phyloP scores from a whole-genome alignment of 1,140 invertebrate species.

The Heliconius himera region DNA sequence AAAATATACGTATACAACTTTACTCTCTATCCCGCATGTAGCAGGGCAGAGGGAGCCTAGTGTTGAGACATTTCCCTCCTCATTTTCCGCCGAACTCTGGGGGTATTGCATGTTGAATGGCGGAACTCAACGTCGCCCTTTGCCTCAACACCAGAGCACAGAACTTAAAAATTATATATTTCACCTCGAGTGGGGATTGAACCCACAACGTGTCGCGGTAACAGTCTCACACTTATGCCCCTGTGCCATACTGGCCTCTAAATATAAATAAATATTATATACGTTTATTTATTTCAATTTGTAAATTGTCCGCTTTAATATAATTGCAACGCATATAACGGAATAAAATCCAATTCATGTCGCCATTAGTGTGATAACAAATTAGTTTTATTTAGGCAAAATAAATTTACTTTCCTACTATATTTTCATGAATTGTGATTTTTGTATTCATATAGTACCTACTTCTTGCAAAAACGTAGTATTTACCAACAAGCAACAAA shows the following conservation, averaged over 20 bases:
- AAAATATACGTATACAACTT: too few relatives aligned
- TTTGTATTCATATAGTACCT: not conserved
- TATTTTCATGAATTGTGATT: not conserved
- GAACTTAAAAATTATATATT: not conserved
- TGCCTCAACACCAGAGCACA: not conserved
- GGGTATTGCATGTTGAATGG: not conserved
- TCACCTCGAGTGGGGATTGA: not conserved
- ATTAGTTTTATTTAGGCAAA: not conserved
- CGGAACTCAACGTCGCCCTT: not conserved
- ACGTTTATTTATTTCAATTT: not conserved
- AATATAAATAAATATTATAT: not conserved
- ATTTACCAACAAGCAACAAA: too few relatives aligned
- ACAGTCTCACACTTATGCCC: not conserved
- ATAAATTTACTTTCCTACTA: not conserved
- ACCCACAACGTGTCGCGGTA: not conserved
- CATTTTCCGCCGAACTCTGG: not conserved
- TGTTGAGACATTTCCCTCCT: not conserved
- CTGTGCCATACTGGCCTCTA: not conserved
- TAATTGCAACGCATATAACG: not conserved
- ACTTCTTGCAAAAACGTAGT: not conserved
- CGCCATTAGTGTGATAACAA: not conserved
- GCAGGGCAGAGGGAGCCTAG: not conserved
- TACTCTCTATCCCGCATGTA: too few relatives aligned
- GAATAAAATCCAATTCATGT: not conserved
- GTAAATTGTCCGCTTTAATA: not conserved